These are phyloP conservation scores for Perca schrenkii DNA, from an alignment of 2,113 vertebrate species.

Conservation along the genomic window DNA sequence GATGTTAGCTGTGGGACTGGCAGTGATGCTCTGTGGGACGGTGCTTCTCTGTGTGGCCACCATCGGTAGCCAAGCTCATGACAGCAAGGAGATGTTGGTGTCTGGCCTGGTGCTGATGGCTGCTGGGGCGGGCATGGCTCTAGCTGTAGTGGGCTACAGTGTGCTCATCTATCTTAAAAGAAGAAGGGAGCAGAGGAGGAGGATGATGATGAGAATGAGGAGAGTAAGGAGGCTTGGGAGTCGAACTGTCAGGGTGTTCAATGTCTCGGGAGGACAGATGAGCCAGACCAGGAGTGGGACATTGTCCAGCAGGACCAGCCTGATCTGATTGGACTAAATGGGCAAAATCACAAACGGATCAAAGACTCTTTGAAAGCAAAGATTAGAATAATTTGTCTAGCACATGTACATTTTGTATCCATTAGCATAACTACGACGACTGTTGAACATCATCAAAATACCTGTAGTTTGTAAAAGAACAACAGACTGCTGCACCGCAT, in stretches of 20 bases:
- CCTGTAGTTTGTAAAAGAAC: background rate
- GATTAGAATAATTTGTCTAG: background rate
- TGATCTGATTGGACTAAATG: constrained; percentile 83
- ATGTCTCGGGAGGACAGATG: constrained; percentile 86
- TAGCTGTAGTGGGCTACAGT: constrained; percentile 86
- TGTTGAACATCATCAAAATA: background rate
- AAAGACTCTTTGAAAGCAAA: background rate
- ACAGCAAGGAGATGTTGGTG: constrained; percentile 86
- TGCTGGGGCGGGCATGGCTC: constrained; percentile 81
- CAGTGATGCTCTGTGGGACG: constrained; percentile 87
- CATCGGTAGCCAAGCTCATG: constrained; percentile 59
- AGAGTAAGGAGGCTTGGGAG: constrained; percentile 35
- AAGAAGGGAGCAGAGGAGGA: constrained; percentile 65
- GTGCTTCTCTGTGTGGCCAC: constrained; percentile 88
- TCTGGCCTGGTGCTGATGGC: constrained; percentile 87
- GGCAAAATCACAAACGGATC: background rate
- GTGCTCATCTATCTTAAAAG: constrained; percentile 58
- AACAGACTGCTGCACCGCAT: background rate
- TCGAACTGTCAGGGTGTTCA: constrained; percentile 84
- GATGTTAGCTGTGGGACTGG: constrained; percentile 88
- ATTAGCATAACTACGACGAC: background rate
- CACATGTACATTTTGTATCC: background rate
- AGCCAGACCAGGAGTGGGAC: constrained; percentile 80
- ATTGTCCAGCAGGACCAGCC: constrained; percentile 90
- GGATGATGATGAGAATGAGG: constrained; percentile 56